These are phyloP conservation scores for Lithophane ornitopus DNA, from an alignment of 2,888 invertebrate genomes.

Conservation along the genomic window DNA sequence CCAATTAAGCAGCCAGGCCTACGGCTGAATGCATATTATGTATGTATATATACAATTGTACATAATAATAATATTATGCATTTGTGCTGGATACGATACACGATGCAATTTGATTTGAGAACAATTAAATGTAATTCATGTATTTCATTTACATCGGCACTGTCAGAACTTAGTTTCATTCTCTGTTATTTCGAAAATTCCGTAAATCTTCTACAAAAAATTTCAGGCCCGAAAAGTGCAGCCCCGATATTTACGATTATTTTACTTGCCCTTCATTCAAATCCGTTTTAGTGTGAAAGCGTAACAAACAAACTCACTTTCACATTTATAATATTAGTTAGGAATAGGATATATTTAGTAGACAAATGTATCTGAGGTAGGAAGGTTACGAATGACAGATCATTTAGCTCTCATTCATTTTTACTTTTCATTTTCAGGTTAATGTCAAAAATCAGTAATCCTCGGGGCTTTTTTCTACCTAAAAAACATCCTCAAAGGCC, in stretches of 20 bases:
- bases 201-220: not conserved
- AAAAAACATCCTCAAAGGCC: slow-evolving; percentile 15
- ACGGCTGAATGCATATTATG: not conserved
- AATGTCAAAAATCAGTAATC: not conserved
- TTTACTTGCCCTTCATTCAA: not conserved
- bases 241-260: not conserved
- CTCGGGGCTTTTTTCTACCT: not conserved
- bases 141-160: not conserved
- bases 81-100: not conserved
- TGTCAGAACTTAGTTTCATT: not conserved
- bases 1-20: slow-evolving; percentile 28
- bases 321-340: too few species aligned
- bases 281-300: too few species aligned
- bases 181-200: not conserved
- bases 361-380: not conserved
- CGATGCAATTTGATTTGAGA: slow-evolving; percentile 2
- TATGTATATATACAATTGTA: not conserved
- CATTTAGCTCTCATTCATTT: too few species aligned
- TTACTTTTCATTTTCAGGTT: not conserved
- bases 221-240: not conserved
- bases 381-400: not conserved
- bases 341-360: not conserved
- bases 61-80: not conserved
- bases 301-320: too few species aligned
- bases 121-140: not conserved